Conservation (phyloP, 53 echinoderm and acorn worm species). For the Apostichopus leukothele region DNA sequence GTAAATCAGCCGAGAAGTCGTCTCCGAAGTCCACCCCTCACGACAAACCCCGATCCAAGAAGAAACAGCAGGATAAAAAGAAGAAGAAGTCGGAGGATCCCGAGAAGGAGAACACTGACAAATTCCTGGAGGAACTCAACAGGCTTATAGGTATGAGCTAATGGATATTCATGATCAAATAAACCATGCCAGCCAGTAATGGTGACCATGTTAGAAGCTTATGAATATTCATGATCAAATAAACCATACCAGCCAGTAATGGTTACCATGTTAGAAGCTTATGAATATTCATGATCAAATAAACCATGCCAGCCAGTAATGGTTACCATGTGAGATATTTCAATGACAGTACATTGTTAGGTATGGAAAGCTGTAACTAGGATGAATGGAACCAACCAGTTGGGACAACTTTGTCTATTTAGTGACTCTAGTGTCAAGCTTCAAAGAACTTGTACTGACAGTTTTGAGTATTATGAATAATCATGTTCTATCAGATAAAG, state of each 20-base stretch:
- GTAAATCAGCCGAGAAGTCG: background rate
- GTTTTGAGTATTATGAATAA: too few species aligned
- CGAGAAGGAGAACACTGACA: slow-evolving; percentile 38
- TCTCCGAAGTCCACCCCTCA: slow-evolving; percentile 33
- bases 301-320: background rate
- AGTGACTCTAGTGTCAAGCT: too few species aligned
- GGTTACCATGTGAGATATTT: too few species aligned
- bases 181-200: too few species aligned
- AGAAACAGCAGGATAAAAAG: slow-evolving; percentile 30
- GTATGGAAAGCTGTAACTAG: too few species aligned
- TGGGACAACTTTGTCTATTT: too few species aligned
- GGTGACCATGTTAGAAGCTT: background rate
- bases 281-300: background rate
- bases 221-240: background rate
- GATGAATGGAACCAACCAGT: too few species aligned
- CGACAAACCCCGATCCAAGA: slow-evolving; percentile 1
- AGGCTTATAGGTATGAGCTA: slow-evolving; percentile 17
- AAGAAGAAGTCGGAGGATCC: background rate
- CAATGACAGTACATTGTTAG: too few species aligned
- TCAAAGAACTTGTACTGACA: too few species aligned
- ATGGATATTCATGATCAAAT: background rate
- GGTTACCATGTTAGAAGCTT: background rate
- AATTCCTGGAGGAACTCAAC: slow-evolving; percentile 18
- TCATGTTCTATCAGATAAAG: too few species aligned
- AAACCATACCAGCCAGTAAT: background rate